These are phyloP conservation scores for Typhlomys cinereus DNA, from an alignment of 2,113 vertebrate species.

Conservation along the genomic window DNA sequence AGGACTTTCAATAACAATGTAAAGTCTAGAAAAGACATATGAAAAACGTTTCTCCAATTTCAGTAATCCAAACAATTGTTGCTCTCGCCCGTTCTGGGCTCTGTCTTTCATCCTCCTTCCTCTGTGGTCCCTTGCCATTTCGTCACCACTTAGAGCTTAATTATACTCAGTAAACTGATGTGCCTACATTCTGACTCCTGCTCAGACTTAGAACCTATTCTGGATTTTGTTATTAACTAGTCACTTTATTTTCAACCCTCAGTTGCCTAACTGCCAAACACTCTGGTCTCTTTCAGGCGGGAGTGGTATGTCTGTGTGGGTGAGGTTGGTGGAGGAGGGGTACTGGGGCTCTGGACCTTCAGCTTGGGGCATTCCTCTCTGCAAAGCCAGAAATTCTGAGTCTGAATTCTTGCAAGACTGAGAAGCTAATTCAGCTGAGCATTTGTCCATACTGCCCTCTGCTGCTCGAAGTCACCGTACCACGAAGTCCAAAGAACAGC, in stretches of 20 bases:
- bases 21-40: not conserved
- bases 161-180: not conserved
- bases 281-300: not conserved
- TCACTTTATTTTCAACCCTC: not conserved
- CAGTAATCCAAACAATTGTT: not conserved
- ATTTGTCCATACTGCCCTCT: constrained; percentile 65
- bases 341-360: not conserved
- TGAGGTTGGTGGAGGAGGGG: not conserved
- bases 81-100: not conserved
- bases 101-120: not conserved
- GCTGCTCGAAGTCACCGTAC: constrained; percentile 26
- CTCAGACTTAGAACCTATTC: not conserved
- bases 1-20: not conserved
- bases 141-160: not conserved
- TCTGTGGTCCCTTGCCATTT: too few species aligned
- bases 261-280: not conserved
- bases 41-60: not conserved
- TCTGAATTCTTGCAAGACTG: not conserved
- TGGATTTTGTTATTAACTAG: not conserved
- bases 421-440: not conserved
- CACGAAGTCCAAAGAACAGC: not conserved
- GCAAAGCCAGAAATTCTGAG: not conserved
- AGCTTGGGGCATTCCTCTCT: not conserved
- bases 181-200: not conserved
- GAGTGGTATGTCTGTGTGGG: not conserved